phyloP scores from a whole-genome alignment of 1,140 invertebrate genomes.

The Meloidogyne hapla region DNA sequence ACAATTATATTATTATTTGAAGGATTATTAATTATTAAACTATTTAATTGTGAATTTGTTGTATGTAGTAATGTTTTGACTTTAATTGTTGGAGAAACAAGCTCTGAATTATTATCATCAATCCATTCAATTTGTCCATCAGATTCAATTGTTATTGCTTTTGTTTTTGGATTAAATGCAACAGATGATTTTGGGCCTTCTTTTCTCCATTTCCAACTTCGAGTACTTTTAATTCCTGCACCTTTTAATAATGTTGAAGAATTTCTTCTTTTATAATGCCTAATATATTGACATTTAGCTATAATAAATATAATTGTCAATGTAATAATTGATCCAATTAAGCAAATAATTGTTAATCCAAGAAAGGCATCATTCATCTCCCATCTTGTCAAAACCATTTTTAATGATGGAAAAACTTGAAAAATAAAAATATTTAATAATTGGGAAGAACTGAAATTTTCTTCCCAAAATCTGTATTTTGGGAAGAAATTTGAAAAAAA shows the following conservation, averaged over 20 bases:
- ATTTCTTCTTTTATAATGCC: background rate
- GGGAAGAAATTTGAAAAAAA: no score
- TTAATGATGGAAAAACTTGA: background rate
- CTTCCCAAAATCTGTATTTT: no score
- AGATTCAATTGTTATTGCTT: conserved; percentile 33
- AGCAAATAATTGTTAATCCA: conserved; percentile 6
- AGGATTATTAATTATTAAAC: conserved; percentile 17
- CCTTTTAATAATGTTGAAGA: background rate
- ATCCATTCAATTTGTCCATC: conserved; percentile 49
- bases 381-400: conserved; percentile 12
- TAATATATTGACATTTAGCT: background rate
- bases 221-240: conserved; percentile 8
- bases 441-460: no score
- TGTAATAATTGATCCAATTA: conserved; percentile 6
- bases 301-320: conserved; percentile 10
- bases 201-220: background rate
- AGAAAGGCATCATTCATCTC: conserved; percentile 23
- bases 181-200: background rate
- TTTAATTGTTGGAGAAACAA: conserved; percentile 51
- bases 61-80: conserved; percentile 44
- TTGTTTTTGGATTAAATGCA: conserved; percentile 7
- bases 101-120: conserved; percentile 41
- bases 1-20: background rate
- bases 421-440: no score
- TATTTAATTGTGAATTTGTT: conserved; percentile 25